Percentiles rank a stretch among this genome's conserved stretches.
Conservation (phyloP, 2,113 vertebrate genomes). For the Pollimyrus isidori region DNA sequence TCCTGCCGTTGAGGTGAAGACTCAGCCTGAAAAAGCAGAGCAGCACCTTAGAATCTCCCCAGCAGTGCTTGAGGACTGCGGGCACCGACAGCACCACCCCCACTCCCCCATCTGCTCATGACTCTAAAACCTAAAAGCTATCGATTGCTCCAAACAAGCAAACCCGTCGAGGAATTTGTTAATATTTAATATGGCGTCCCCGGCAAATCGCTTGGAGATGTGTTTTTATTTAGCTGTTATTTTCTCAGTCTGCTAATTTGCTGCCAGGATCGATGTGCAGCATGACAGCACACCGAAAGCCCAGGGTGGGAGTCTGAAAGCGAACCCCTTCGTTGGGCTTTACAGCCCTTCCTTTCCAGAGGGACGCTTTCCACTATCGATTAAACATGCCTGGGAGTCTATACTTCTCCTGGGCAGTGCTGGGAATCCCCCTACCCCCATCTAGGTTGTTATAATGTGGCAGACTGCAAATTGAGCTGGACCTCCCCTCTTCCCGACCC, state of each 20-base stretch:
- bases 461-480: neutral
- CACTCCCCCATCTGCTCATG: neutral
- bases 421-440: neutral
- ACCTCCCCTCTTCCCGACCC: neutral
- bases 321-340: neutral
- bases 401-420: neutral
- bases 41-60: neutral
- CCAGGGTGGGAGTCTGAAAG: neutral
- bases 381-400: neutral
- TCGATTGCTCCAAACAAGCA: slow-evolving; percentile 14
- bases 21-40: neutral
- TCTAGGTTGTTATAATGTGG: neutral
- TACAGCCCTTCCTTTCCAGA: neutral
- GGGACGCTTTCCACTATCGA: slow-evolving; percentile 1
- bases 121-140: slow-evolving; percentile 22
- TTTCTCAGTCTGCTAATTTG: slow-evolving; percentile 18
- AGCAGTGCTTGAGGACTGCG: neutral
- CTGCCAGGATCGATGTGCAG: slow-evolving; percentile 3
- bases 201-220: slow-evolving; percentile 15
- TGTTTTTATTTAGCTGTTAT: slow-evolving; percentile 23
- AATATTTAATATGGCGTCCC: slow-evolving; percentile 20
- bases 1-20: neutral
- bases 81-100: neutral
- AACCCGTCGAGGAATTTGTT: neutral
- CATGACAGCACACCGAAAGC: neutral